Evolutionary conservation across 2,797 vertebrate genomes (phyloP), one percentile per base, ranked within the genome.

Genomic region (Dipus sagitta): DNA sequence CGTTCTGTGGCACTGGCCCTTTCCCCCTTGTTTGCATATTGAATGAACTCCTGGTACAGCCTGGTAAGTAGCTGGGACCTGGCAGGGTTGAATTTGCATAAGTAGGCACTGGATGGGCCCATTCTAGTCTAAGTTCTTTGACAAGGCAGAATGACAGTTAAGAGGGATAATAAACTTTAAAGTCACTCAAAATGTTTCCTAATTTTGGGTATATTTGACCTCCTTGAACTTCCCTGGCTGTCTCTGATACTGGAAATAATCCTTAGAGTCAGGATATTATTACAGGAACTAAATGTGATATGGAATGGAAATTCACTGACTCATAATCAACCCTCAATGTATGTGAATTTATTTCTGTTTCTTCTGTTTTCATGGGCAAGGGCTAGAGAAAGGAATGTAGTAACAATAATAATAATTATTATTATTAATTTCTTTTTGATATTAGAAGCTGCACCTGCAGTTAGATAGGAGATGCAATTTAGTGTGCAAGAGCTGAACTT

Each of bases 21-120:
- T 96, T 93, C 21, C 96, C 95, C 52, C 96, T 97, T 23, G 92
- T 97, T 9, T 34, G n/a, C 4, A 26, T 47, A 1, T n/a, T 97
- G 85, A 88, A 68, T 74, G 15, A 42, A 9, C 79, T 95, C 34
- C 86, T 96, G 78, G 13, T 87, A 14, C 28, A 64, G 26, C 17
- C 47, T 4, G 74, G 96, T 96, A 30, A 95, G 95, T 95, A 92
- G 38, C 75, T 72, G 9, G 70, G 60, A 26, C 70, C 30, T 87
- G 54, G 52, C 54, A 65, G 90, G n/a, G 5, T 62, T 52, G 42
- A 47, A 70, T 62, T 80, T 92, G 24, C 6, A 24, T 62, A 30
- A 60, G 5, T 24, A 70, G 74, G n/a, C 70, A 23, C 34, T 38
- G 34, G 60, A 28, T 23, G 11, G 11, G 28, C 21, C 23, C 30